A percentile compares a stretch with the other conserved stretches of the same genome.
Evolutionary conservation across 2,888 invertebrate species (phyloP).

Genomic region (Hirtodrosophila alboralis): DNA sequence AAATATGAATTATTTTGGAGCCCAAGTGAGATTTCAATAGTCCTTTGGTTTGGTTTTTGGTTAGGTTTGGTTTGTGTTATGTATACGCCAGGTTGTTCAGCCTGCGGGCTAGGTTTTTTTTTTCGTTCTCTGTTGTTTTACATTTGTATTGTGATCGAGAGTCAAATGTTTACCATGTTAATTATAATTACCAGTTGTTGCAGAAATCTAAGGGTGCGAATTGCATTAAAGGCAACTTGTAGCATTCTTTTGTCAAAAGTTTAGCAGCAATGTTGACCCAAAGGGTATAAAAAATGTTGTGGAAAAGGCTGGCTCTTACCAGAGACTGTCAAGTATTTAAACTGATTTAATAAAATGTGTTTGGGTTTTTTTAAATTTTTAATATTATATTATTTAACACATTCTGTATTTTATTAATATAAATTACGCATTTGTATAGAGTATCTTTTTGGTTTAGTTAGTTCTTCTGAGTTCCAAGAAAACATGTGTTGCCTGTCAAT

Average conservation of each 20-base stretch:
- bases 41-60: constrained; percentile 17
- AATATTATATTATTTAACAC: too few relatives aligned
- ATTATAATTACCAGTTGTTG: constrained; percentile 50
- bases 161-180: constrained; percentile 61
- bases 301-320: too few relatives aligned
- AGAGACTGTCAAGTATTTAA: too few relatives aligned
- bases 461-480: constrained; percentile 2
- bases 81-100: constrained; percentile 41
- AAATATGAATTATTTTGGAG: constrained; percentile 46
- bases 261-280: too few relatives aligned
- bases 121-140: constrained; percentile 16
- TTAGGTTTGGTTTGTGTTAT: constrained; percentile 20
- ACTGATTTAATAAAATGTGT: too few relatives aligned
- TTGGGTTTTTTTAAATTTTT: too few relatives aligned
- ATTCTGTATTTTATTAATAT: too few relatives aligned
- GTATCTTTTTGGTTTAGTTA: too few relatives aligned
- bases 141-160: constrained; percentile 44
- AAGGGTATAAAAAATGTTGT: too few relatives aligned
- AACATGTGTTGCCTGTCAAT: constrained; percentile 32
- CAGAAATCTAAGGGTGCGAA: constrained; percentile 22
- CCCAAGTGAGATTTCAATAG: constrained; percentile 43
- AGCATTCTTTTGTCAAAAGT: not conserved
- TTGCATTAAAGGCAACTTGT: constrained; percentile 14
- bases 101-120: constrained; percentile 20
- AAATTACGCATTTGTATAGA: not conserved